Evolutionary conservation across 2,888 invertebrate genomes (phyloP), one percentile per base, ranked within the genome.

Genomic region (Abrostola triplasia): DNA sequence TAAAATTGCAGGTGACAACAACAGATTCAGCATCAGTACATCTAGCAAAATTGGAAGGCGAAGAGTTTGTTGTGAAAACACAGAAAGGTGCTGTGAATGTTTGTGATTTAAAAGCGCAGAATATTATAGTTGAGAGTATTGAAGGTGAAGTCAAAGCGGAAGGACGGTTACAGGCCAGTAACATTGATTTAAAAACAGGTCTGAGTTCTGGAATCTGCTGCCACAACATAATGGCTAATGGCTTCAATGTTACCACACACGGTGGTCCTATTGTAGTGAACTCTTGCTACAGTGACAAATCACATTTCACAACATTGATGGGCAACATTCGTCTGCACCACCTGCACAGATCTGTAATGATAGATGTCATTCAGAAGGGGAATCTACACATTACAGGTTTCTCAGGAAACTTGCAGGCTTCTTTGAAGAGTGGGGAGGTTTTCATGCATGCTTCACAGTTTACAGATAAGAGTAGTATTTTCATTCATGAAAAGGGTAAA

Each of bases 401-500:
- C 73, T 85, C 90, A 35, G 95, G 95, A 0, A 93, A 88, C 55
- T 74, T 95, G 1, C 90, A 93, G 67, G 95, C 95, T 40, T 89
- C 92, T 4, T 76, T 95, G 36, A 95, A 95, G 75, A 93, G 95
- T 73, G 95, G 95, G 0, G 92, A 95, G 53, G 94, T 95, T 1
- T 92, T 81, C 59, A 89, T 95, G 89, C 93, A 94, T 73, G 94
- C 91, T 1, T 88, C 94, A 58, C 87, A 92, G 68, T 84, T 95
- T 6, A 88, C 84, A 10, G 89, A 91, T 0, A 95, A 94, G 79
- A 95, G 92, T 75, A 95, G 94, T 77, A 94, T 95, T 69, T 95
- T 95, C 68, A 93, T 95, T 64, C 95, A 95, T 77, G 95, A 95
- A 78, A 93, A 95, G 38, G 95, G 95, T 0, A 91, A 93, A 84